Percentiles rank a stretch among this genome's conserved stretches.
These are phyloP conservation scores for Enteromius viviparus DNA, from an alignment of 2,797 vertebrate genomes.

Conservation along the genomic window DNA sequence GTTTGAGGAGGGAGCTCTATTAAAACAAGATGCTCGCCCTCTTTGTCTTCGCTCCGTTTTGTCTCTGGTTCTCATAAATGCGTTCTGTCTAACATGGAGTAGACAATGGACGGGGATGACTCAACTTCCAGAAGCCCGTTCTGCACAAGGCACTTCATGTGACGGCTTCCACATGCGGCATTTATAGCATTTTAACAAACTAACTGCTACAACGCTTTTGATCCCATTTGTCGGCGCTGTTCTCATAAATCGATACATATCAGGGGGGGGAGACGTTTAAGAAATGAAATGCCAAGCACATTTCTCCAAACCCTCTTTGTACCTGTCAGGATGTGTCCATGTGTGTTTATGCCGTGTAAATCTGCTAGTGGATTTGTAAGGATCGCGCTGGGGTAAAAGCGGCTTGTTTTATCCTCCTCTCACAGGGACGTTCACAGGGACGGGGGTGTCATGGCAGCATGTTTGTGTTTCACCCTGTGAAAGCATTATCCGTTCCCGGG, in stretches of 20 bases:
- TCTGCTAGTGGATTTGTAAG: slow-evolving; percentile 38
- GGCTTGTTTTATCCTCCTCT: slow-evolving; percentile 51
- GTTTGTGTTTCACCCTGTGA: slow-evolving; percentile 53
- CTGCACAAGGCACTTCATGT: slow-evolving; percentile 35
- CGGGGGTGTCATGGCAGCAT: slow-evolving; percentile 41
- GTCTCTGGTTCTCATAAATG: slow-evolving; percentile 35
- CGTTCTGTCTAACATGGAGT: slow-evolving; percentile 1
- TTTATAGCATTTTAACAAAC: slow-evolving; percentile 39
- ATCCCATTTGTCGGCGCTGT: slow-evolving; percentile 14
- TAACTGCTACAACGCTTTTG: slow-evolving; percentile 26
- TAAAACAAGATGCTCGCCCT: slow-evolving; percentile 28
- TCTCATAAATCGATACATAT: slow-evolving; percentile 35
- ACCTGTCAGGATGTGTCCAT: slow-evolving; percentile 40
- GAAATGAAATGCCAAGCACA: slow-evolving; percentile 42
- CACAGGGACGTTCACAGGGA: slow-evolving; percentile 43
- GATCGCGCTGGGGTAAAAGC: slow-evolving; percentile 19
- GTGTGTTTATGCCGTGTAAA: slow-evolving; percentile 50
- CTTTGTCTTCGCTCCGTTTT: slow-evolving; percentile 32
- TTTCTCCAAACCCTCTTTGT: slow-evolving; percentile 38
- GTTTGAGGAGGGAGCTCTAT: slow-evolving; percentile 28
- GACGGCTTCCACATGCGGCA: slow-evolving; percentile 1
- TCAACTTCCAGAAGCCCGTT: slow-evolving; percentile 11
- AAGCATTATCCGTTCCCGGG: slow-evolving; percentile 54
- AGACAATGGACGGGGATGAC: slow-evolving; percentile 32
- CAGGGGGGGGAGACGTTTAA: slow-evolving; percentile 4